Conservation (phyloP, 2,113 vertebrate genomes). For the Arenaria interpres region DNA sequence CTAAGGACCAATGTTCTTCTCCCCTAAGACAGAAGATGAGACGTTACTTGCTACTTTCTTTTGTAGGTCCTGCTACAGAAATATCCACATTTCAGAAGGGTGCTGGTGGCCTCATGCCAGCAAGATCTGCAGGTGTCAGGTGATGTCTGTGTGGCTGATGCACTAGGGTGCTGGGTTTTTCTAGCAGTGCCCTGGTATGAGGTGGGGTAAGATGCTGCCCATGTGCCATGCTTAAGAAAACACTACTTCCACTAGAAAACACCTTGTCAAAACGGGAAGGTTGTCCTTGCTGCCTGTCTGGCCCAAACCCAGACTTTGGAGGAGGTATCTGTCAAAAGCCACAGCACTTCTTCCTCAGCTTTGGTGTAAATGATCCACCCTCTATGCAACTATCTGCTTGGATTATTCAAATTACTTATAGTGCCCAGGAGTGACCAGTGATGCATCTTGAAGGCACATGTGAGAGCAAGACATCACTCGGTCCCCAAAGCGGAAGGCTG, state of each 20-base stretch:
- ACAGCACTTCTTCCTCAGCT: not conserved
- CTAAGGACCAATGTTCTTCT: not conserved
- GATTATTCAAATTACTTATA: not conserved
- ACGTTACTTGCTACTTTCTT: not conserved
- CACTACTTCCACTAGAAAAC: not conserved
- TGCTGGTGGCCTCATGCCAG: not conserved
- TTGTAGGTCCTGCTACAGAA: not conserved
- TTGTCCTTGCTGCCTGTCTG: not conserved
- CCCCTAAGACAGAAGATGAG: not conserved
- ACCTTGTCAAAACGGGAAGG: not conserved
- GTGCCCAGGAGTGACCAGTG: not conserved
- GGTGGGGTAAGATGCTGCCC: not conserved
- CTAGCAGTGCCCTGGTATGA: not conserved
- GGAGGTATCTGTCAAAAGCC: not conserved
- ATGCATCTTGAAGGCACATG: not conserved
- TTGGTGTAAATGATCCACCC: not conserved
- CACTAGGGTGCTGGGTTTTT: not conserved
- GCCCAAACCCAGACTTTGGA: not conserved
- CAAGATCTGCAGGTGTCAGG: not conserved
- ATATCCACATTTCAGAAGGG: not conserved
- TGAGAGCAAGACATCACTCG: not conserved
- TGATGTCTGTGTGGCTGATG: not conserved
- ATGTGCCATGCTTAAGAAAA: accelerated
- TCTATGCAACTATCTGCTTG: not conserved
- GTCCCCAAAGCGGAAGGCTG: not conserved